A percentile compares a stretch with the other conserved stretches of the same genome.
These are phyloP conservation scores for Phrynocephalus vlangalii DNA, from an alignment of 2,797 vertebrate species.

Conservation along the genomic window DNA sequence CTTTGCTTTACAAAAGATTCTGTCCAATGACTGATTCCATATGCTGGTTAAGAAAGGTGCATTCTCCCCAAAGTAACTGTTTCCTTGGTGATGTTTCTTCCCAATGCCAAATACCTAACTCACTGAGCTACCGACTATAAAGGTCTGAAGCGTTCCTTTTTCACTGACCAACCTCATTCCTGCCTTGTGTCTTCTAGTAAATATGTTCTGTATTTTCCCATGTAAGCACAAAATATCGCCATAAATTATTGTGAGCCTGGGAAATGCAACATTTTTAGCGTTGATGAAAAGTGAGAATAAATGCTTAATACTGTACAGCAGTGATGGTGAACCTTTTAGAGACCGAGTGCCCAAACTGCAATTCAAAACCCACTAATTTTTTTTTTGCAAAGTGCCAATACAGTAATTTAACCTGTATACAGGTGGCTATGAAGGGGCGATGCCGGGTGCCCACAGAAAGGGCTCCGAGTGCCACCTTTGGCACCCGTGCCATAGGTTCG, in stretches of 20 bases:
- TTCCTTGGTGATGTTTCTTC: not conserved
- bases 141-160: not conserved
- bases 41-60: not conserved
- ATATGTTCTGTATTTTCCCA: not conserved
- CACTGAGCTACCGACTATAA: not conserved
- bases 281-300: not conserved
- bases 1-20: not conserved
- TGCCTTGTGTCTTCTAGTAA: not conserved
- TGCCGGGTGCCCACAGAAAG: no score
- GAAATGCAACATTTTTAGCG: not conserved
- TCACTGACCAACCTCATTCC: not conserved
- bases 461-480: no score
- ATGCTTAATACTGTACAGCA: not conserved
- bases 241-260: not conserved
- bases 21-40: not conserved
- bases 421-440: no score
- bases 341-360: no score
- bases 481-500: no score
- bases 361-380: no score
- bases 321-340: no score
- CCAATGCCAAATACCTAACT: not conserved
- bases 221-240: not conserved
- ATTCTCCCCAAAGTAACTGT: not conserved
- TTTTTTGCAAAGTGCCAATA: no score
- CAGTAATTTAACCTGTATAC: no score